Percentiles rank a stretch among this genome's conserved stretches.
phyloP scores from a whole-genome alignment of 1,140 invertebrate genomes.

The Muscidifurax raptorellus region DNA sequence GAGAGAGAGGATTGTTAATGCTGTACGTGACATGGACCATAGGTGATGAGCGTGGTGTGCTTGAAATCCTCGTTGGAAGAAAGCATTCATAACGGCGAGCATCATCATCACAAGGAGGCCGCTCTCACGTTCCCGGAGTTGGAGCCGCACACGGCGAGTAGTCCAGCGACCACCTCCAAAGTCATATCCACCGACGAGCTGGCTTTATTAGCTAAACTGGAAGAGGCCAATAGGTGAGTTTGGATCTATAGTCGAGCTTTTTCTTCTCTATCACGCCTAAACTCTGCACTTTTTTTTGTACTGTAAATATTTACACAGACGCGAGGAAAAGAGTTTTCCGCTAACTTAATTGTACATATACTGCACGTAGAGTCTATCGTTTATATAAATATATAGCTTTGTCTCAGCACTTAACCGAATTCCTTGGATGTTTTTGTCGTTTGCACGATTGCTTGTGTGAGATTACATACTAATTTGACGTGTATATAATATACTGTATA shows the following conservation, averaged over 20 bases:
- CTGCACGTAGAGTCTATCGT: no score
- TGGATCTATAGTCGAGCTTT: background rate
- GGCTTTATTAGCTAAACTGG: conserved; percentile 92
- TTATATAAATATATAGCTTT: no score
- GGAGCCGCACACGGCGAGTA: conserved; percentile 27
- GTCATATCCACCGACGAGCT: conserved; percentile 80
- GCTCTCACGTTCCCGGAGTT: conserved; percentile 43
- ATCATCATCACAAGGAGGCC: conserved; percentile 32
- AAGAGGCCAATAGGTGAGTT: conserved; percentile 90
- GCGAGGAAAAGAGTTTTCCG: no score
- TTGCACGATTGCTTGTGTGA: no score
- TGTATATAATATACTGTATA: no score
- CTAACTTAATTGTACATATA: no score
- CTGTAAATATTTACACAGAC: no score
- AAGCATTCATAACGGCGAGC: conserved; percentile 41
- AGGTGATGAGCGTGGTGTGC: conserved; percentile 62
- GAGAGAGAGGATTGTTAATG: background rate
- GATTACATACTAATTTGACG: no score
- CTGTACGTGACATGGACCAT: conserved; percentile 34
- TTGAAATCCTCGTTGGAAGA: conserved; percentile 45
- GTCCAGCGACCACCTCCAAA: conserved; percentile 51
- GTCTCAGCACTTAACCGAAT: no score
- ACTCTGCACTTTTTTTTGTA: no score
- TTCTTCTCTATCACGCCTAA: background rate
- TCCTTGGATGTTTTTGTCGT: no score